phyloP scores from a whole-genome alignment of 2,888 invertebrate species.

The Opisthograptis luteolata region DNA sequence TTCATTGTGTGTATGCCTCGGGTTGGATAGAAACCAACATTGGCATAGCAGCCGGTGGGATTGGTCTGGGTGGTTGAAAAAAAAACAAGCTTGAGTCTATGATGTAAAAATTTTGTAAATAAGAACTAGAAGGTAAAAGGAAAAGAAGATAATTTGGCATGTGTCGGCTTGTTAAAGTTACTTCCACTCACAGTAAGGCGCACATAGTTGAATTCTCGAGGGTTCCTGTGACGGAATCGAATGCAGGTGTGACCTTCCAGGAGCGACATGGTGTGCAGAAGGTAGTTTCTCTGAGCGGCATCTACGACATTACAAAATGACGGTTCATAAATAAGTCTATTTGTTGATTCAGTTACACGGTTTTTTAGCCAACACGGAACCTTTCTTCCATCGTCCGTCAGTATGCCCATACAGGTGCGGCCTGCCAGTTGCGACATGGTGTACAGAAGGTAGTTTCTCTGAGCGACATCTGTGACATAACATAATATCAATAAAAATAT shows the following conservation, averaged over 20 bases:
- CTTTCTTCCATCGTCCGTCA: too few relatives aligned
- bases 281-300: slow-evolving; percentile 23
- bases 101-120: too few relatives aligned
- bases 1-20: slow-evolving; percentile 71
- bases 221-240: slow-evolving; percentile 30
- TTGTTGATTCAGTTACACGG: too few relatives aligned
- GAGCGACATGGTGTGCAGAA: slow-evolving; percentile 28
- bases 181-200: slow-evolving; percentile 34
- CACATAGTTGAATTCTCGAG: slow-evolving; percentile 31
- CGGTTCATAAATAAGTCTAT: too few relatives aligned
- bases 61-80: slow-evolving; percentile 45
- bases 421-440: slow-evolving; percentile 25
- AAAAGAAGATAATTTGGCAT: too few relatives aligned
- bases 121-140: too few relatives aligned
- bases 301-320: too few relatives aligned
- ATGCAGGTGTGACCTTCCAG: slow-evolving; percentile 30
- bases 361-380: too few relatives aligned
- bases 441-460: slow-evolving; percentile 27
- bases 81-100: too few relatives aligned
- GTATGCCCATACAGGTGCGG: slow-evolving; percentile 33
- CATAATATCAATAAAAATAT: too few relatives aligned
- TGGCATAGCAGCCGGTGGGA: slow-evolving; percentile 55
- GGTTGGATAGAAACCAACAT: slow-evolving; percentile 51
- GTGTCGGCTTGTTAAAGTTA: neutral
- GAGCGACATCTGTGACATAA: slow-evolving; percentile 27